phyloP scores from a whole-genome alignment of 2,113 vertebrate species.

The Fulica atra region DNA sequence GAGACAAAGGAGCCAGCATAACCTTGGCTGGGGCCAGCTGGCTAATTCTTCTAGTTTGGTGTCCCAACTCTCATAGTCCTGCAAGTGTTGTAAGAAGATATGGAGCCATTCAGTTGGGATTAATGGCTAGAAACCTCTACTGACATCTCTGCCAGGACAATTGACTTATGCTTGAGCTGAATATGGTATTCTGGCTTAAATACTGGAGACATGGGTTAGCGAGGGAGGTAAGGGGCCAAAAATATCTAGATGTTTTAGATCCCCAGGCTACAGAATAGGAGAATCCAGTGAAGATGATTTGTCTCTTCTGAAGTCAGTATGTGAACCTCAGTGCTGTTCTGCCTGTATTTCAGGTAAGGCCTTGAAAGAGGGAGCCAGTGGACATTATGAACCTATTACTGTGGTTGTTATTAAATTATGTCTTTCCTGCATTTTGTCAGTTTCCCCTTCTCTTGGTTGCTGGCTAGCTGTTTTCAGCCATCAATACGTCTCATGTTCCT shows the following conservation, averaged over 20 bases:
- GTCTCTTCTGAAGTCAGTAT: neutral
- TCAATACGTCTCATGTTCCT: neutral
- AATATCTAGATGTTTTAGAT: neutral
- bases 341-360: neutral
- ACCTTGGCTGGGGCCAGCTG: neutral
- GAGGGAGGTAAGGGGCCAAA: neutral
- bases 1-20: neutral
- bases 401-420: neutral
- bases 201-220: neutral
- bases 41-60: neutral
- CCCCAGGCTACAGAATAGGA: neutral
- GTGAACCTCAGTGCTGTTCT: neutral
- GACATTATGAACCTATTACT: neutral
- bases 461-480: neutral
- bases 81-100: slow-evolving; percentile 9
- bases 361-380: neutral
- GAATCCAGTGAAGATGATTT: neutral
- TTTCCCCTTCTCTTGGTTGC: neutral
- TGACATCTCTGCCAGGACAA: neutral
- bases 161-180: slow-evolving; percentile 16
- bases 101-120: slow-evolving; percentile 4
- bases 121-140: slow-evolving; percentile 17
- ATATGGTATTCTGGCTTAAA: neutral
- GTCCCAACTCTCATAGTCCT: neutral
- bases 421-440: neutral